phyloP scores from a whole-genome alignment of 2,113 vertebrate genomes.

The Apus apus region DNA sequence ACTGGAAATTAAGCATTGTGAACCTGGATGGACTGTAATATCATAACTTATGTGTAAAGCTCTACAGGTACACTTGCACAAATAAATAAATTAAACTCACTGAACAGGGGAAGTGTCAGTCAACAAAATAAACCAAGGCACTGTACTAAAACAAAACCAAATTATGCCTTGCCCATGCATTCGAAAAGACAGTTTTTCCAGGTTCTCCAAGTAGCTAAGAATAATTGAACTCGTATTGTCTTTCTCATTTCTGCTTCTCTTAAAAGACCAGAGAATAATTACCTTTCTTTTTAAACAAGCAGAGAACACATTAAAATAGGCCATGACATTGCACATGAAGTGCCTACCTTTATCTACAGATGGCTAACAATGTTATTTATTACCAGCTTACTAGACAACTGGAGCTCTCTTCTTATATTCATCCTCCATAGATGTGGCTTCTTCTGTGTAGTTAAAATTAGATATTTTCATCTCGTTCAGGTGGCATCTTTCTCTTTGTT shows the following conservation, averaged over 20 bases:
- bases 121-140: not conserved
- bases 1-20: not conserved
- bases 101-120: not conserved
- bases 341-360: not conserved
- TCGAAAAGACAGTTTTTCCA: not conserved
- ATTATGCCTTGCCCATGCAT: not conserved
- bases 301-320: not conserved
- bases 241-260: not conserved
- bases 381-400: not conserved
- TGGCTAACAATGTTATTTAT: not conserved
- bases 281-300: not conserved
- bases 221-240: accelerated
- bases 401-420: not conserved
- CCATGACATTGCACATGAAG: not conserved
- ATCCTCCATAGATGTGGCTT: not conserved
- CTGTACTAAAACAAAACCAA: not conserved
- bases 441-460: not conserved
- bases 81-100: not conserved
- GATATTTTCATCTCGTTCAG: not conserved
- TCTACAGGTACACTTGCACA: accelerated
- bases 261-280: not conserved
- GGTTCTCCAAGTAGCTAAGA: not conserved
- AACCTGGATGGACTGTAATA: not conserved
- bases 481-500: not conserved
- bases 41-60: not conserved